phyloP scores from a whole-genome alignment of 64 coral and sea anemone genomes.

The Dendronephthya gigantea region DNA sequence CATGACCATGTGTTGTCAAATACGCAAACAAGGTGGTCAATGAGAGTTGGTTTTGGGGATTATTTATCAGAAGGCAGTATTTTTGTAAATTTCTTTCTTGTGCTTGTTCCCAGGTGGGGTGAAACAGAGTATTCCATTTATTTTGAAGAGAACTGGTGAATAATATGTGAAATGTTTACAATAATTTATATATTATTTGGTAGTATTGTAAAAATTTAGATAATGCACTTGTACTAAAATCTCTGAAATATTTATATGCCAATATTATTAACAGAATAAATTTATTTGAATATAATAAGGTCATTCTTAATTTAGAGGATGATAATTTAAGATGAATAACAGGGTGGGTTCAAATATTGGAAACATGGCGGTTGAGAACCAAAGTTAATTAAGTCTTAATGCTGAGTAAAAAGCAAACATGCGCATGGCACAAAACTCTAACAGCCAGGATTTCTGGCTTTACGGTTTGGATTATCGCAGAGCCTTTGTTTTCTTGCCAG shows the following conservation, averaged over 20 bases:
- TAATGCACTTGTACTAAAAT: not conserved
- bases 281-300: conserved; percentile 3
- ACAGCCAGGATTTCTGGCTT: no score
- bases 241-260: conserved; percentile 22
- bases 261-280: conserved; percentile 24
- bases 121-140: not conserved
- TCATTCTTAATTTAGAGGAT: not conserved
- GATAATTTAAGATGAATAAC: no score
- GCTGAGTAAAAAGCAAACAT: no score
- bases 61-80: not conserved
- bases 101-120: not conserved
- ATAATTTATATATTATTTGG: conserved; percentile 23
- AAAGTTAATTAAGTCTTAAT: no score
- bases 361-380: no score
- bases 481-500: no score
- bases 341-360: no score
- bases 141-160: not conserved
- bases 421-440: no score
- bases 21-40: not conserved
- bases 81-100: not conserved
- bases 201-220: conserved; percentile 4
- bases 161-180: not conserved
- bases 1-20: not conserved
- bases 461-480: no score
- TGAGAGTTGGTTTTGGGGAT: not conserved